Evolutionary conservation across 23 tunicate species (phyloP).

Genomic region (Styela clava): DNA sequence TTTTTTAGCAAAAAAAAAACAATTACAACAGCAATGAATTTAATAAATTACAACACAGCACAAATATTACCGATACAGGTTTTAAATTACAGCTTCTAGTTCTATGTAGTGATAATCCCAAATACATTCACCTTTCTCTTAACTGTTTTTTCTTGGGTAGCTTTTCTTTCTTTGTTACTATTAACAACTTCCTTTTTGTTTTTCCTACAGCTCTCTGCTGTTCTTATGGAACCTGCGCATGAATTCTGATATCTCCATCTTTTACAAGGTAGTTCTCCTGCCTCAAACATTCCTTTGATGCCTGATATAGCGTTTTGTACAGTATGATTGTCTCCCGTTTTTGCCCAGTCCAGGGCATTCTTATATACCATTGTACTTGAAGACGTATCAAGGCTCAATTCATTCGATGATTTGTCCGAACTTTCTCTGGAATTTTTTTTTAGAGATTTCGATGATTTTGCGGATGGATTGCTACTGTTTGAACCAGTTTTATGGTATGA

Average conservation of each 20-base stretch:
- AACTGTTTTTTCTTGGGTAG: not conserved
- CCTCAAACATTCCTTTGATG: slow-evolving; percentile 28
- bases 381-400: too few relatives aligned
- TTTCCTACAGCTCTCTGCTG: not conserved
- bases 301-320: slow-evolving; percentile 6
- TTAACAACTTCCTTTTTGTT: not conserved
- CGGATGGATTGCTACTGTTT: too few relatives aligned
- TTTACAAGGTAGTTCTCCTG: slow-evolving; percentile 54
- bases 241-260: slow-evolving; percentile 38
- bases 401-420: too few relatives aligned
- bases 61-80: not conserved
- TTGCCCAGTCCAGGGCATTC: slow-evolving; percentile 22
- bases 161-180: not conserved
- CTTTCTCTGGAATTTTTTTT: too few relatives aligned
- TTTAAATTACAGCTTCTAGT: not conserved
- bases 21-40: too few relatives aligned
- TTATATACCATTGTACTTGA: not conserved
- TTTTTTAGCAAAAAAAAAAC: too few relatives aligned
- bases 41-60: not conserved
- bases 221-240: not conserved
- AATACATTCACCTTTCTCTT: not conserved
- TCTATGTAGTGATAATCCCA: not conserved
- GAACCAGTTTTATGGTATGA: too few relatives aligned
- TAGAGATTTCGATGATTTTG: too few relatives aligned
- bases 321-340: not conserved